A percentile compares a stretch with the other conserved stretches of the same genome.
Evolutionary conservation across 2,797 vertebrate species (phyloP).

Genomic region (Sardinella longiceps): DNA sequence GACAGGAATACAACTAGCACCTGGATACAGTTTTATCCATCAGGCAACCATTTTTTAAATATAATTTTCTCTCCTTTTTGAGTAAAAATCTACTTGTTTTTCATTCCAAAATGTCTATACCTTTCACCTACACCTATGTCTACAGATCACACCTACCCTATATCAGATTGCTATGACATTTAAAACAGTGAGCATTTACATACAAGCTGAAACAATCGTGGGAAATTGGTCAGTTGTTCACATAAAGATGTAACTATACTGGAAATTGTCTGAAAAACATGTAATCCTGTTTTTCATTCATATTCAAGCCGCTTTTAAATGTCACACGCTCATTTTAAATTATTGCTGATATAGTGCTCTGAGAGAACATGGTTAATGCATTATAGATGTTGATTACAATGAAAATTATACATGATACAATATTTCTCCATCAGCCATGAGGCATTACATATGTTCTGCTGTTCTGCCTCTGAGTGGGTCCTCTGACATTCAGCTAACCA

Average conservation of each 20-base stretch:
- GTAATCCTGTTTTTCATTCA: not conserved
- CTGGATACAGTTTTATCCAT: not conserved
- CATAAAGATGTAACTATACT: not conserved
- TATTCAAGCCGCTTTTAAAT: not conserved
- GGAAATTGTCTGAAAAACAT: not conserved
- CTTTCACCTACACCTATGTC: too few species aligned
- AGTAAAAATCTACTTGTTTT: not conserved
- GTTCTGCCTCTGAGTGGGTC: constrained; percentile 3
- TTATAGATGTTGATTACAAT: not conserved
- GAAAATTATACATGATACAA: not conserved
- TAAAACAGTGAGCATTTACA: too few species aligned
- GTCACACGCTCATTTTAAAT: not conserved
- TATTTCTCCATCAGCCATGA: not conserved
- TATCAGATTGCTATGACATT: too few species aligned
- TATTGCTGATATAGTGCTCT: not conserved
- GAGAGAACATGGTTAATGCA: not conserved
- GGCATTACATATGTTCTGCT: not conserved
- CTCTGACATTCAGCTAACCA: not conserved
- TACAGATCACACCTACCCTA: too few species aligned
- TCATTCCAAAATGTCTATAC: too few species aligned
- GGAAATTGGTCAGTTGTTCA: not conserved
- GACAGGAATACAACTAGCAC: not conserved
- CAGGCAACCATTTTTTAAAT: constrained; percentile 2
- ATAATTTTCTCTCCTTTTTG: not conserved
- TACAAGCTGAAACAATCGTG: not conserved